These are phyloP conservation scores for Spizaetus ornatus DNA, from an alignment of 2,113 vertebrate species.

Conservation along the genomic window DNA sequence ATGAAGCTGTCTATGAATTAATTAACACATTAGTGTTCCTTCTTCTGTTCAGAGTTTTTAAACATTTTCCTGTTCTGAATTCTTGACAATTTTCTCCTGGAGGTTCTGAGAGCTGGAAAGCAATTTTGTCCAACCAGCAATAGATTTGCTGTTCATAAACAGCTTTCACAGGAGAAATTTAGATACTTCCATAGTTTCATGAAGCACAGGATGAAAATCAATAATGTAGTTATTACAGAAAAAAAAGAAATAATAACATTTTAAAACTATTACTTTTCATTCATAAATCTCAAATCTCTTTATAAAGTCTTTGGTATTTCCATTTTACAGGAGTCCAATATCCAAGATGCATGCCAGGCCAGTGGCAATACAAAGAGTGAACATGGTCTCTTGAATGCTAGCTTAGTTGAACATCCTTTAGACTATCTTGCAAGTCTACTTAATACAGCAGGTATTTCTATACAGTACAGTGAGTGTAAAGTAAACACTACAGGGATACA, in stretches of 20 bases:
- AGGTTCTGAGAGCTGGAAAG: neutral
- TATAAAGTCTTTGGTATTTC: neutral
- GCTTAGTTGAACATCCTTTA: neutral
- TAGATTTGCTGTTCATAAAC: neutral
- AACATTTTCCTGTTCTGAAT: neutral
- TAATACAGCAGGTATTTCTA: neutral
- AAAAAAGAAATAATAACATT: neutral
- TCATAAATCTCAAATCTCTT: neutral
- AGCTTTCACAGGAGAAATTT: neutral
- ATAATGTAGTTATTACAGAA: neutral
- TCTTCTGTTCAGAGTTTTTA: neutral
- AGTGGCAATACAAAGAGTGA: neutral
- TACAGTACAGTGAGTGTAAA: neutral
- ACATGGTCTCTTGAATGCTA: neutral
- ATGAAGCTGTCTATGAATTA: neutral
- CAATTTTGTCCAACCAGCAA: neutral
- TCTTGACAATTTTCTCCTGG: neutral
- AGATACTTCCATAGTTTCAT: neutral
- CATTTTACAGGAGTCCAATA: neutral
- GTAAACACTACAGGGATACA: neutral
- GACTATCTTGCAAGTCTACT: neutral
- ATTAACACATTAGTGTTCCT: neutral
- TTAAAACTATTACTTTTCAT: neutral
- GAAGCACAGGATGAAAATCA: neutral
- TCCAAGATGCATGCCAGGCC: neutral